Conservation (phyloP, 2,797 vertebrate genomes). For the Ambastaia sidthimunki region DNA sequence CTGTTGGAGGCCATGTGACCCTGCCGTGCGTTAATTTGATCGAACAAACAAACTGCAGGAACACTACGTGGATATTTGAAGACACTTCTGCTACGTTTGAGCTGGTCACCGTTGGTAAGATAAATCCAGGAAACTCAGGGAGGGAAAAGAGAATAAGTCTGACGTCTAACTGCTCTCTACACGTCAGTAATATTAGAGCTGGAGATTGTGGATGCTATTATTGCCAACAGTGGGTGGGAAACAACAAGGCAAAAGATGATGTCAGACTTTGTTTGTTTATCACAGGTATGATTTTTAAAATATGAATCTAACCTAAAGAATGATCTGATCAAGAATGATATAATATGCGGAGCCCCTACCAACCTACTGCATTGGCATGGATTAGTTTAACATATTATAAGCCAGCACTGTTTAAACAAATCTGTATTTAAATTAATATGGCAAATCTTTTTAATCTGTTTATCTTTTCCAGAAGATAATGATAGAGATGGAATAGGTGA, state of each 20-base stretch:
- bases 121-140: background rate
- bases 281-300: background rate
- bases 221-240: background rate
- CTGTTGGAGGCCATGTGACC: background rate
- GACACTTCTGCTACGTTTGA: background rate
- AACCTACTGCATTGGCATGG: background rate
- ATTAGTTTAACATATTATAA: background rate
- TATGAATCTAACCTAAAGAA: background rate
- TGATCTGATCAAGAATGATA: too few relatives aligned
- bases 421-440: too few relatives aligned
- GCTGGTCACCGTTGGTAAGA: background rate
- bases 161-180: background rate
- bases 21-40: background rate
- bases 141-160: background rate
- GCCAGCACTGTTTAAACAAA: too few relatives aligned
- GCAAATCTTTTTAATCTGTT: too few relatives aligned
- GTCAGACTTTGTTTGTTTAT: background rate
- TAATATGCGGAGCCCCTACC: background rate
- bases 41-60: background rate
- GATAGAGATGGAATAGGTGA: too few relatives aligned
- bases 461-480: too few relatives aligned
- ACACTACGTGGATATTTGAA: background rate
- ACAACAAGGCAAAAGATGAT: background rate
- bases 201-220: background rate
- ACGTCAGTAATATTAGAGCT: background rate